Evolutionary conservation across 2,113 vertebrate genomes (phyloP), one percentile per base, ranked within the genome.

Genomic region (Macrotis lagotis): DNA sequence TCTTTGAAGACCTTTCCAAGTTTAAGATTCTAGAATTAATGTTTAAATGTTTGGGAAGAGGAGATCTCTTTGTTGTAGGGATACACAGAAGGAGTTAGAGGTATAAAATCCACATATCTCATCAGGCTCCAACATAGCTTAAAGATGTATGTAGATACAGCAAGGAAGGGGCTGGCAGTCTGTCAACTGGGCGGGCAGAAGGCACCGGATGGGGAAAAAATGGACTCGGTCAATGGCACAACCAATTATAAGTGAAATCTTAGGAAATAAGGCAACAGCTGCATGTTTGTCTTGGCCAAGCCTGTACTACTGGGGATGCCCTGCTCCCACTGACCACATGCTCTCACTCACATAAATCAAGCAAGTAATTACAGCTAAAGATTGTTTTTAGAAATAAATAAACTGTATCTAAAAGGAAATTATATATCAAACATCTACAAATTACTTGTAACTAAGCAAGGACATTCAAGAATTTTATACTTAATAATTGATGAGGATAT

Each of bases 401-500:
- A 74, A 94, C 25, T 0, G 0, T 8, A 3, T 25, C 55, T 88
- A 19, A 52, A 91, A 95, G 47, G 47, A 94, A 94, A 94, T 74
- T 88, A 90, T 47, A 94, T 92, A 92, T 91, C 83, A 95, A 9
- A 4, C 51, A 44, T 88, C 91, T 90, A 93, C 88, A 98, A 96
- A 44, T 5, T 59, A 90, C 44, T 94, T 89, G 0, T 10, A 14
- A 92, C 94, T 90, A n/a, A 96, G 91, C 51, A 97, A 93, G 10
- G 94, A 0, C 91, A 55, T n/a, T 91, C 93, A 0, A 5, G 26
- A 9, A 37, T 90, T 89, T 94, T 94, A 93, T 91, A 92, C 59
- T 95, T 51, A 89, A 95, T 95, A 49, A 74, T 49, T 0, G 66
- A 37, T 0, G 50, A 24, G 89, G n/a, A 19, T 95, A 91, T 48